These are phyloP conservation scores for Coptodon bakossiorum DNA, from an alignment of 2,113 vertebrate species.

Conservation along the genomic window DNA sequence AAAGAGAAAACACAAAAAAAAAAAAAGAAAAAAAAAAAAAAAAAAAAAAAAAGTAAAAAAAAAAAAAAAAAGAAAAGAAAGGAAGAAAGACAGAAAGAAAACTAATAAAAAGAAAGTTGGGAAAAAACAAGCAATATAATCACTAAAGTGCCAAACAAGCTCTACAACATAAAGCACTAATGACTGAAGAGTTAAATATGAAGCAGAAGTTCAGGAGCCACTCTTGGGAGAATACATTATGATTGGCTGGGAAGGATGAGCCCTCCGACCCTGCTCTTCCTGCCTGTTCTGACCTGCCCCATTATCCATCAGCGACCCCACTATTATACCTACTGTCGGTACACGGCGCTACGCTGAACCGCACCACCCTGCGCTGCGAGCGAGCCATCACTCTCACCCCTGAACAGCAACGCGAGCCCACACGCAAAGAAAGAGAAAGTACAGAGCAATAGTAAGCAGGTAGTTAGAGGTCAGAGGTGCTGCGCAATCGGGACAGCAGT, in stretches of 20 bases:
- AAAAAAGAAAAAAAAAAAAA: too few species aligned
- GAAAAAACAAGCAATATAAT: not conserved
- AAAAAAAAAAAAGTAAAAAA: too few species aligned
- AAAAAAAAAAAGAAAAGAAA: not conserved
- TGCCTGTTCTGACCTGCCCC: conserved; percentile 43
- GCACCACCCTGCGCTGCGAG: not conserved
- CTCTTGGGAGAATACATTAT: conserved; percentile 5
- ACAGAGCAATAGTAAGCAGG: conserved; percentile 49
- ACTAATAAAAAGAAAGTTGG: not conserved
- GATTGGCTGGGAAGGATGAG: conserved; percentile 48
- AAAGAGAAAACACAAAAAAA: too few species aligned
- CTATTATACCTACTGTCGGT: conserved; percentile 45
- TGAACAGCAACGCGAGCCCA: not conserved
- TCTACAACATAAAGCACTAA: not conserved
- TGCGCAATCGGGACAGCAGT: conserved; percentile 57
- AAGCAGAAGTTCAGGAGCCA: not conserved
- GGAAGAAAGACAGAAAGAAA: not conserved
- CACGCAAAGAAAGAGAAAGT: conserved; percentile 34
- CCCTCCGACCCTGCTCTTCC: conserved; percentile 54
- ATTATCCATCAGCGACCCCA: conserved; percentile 51
- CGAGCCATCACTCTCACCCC: conserved; percentile 40
- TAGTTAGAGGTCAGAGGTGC: conserved; percentile 57
- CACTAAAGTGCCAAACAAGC: not conserved
- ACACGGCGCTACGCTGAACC: conserved; percentile 15
- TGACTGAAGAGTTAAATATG: not conserved